phyloP scores from a whole-genome alignment of 2,888 invertebrate genomes.

The Anaspis maculata region DNA sequence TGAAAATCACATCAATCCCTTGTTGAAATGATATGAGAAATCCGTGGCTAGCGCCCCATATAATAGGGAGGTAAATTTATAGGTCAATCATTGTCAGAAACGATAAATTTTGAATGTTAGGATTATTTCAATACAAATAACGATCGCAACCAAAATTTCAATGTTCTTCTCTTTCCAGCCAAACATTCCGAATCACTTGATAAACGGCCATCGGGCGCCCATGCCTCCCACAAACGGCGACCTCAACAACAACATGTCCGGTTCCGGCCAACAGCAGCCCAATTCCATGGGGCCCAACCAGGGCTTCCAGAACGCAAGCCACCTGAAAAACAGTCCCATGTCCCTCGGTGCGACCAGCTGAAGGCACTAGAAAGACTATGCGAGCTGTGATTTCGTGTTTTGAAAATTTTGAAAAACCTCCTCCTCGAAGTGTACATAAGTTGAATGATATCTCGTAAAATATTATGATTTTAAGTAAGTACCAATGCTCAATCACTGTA shows the following conservation, averaged over 20 bases:
- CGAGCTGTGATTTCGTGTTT: constrained; percentile 10
- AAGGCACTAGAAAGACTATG: constrained; percentile 42
- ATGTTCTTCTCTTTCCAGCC: constrained; percentile 23
- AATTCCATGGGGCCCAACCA: constrained; percentile 40
- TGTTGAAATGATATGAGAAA: too few species aligned
- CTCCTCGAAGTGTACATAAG: constrained; percentile 1
- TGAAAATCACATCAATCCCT: too few species aligned
- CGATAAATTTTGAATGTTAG: too few species aligned
- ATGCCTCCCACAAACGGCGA: constrained; percentile 48
- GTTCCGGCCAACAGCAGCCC: constrained; percentile 39
- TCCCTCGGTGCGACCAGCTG: constrained; percentile 58
- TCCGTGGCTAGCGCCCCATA: too few species aligned
- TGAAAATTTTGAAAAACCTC: constrained; percentile 11
- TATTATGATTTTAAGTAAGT: constrained; percentile 5
- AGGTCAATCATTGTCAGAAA: too few species aligned
- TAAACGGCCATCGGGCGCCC: constrained; percentile 46
- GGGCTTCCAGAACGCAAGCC: constrained; percentile 46
- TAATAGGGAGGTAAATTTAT: too few species aligned
- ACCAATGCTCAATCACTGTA: constrained; percentile 13
- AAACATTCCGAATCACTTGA: constrained; percentile 40
- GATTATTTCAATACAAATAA: too few species aligned
- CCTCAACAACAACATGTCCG: constrained; percentile 62
- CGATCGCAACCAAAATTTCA: constrained; percentile 3
- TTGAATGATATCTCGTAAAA: constrained; percentile 8
- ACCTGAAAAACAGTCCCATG: constrained; percentile 41